Evolutionary conservation across 2,113 vertebrate genomes (phyloP).

Genomic region (Axis porcinus): DNA sequence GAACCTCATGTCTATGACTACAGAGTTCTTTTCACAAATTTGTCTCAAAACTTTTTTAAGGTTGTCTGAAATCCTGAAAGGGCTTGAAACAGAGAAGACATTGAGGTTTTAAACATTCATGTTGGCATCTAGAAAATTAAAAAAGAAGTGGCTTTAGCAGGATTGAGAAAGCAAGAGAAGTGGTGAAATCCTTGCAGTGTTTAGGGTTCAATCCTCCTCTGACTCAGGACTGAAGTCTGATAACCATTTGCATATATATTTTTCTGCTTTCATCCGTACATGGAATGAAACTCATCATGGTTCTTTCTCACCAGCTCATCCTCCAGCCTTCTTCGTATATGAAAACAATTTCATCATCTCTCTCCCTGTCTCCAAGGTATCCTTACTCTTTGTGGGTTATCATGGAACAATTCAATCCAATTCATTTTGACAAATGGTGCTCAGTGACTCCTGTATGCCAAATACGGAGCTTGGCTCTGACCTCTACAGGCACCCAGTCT

Average conservation of each 20-base stretch:
- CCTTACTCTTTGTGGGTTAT: background rate
- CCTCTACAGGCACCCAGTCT: too few relatives aligned
- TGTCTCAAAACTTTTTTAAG: background rate
- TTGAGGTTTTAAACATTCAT: background rate
- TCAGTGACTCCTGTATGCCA: background rate
- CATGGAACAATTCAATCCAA: background rate
- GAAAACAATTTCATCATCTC: background rate
- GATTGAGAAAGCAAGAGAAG: background rate
- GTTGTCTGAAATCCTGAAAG: background rate
- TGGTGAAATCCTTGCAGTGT: background rate
- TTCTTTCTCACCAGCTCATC: background rate
- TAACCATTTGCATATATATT: background rate
- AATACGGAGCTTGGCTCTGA: background rate
- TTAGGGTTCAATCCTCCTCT: background rate
- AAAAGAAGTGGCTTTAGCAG: background rate
- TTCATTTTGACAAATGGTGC: background rate
- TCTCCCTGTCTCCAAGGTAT: background rate
- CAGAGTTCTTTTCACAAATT: background rate
- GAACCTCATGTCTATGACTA: background rate
- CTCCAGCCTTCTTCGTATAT: background rate
- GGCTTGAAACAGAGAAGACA: background rate
- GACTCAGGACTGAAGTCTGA: background rate
- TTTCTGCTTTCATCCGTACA: background rate
- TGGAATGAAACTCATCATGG: background rate
- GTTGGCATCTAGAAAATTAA: background rate